Evolutionary conservation across 1,140 invertebrate species (phyloP).

Genomic region (Calliopsis andreniformis): DNA sequence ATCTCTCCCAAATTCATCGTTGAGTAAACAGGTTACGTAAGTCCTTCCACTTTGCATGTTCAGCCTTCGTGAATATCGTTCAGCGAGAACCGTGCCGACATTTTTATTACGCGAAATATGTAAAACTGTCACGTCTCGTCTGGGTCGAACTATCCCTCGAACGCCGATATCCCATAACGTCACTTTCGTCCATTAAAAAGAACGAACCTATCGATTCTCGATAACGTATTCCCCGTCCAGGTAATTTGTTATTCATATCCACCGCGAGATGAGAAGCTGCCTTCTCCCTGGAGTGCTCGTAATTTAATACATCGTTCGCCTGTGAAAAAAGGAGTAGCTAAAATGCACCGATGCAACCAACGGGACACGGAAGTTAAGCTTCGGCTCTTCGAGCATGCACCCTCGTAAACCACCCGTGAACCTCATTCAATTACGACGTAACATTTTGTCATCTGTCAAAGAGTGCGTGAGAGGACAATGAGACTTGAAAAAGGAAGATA

Average conservation of each 20-base stretch:
- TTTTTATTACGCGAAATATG: slow-evolving; percentile 50
- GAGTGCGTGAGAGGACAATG: too few species aligned
- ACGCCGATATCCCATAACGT: slow-evolving; percentile 38
- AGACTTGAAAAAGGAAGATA: too few species aligned
- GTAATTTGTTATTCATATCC: slow-evolving; percentile 56
- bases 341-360: neutral
- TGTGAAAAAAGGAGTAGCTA: neutral
- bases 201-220: slow-evolving; percentile 49
- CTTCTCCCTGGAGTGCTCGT: slow-evolving; percentile 12
- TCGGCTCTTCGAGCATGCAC: too few species aligned
- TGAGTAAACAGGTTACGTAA: neutral
- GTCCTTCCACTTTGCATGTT: neutral
- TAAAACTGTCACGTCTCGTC: slow-evolving; percentile 40
- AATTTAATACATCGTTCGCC: slow-evolving; percentile 38
- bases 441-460: too few species aligned
- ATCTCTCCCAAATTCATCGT: neutral
- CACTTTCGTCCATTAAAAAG: slow-evolving; percentile 50
- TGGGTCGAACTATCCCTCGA: neutral
- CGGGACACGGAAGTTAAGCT: neutral
- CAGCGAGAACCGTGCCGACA: neutral
- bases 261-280: slow-evolving; percentile 34
- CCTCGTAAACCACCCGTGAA: neutral
- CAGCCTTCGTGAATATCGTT: neutral
- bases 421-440: neutral
- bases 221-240: slow-evolving; percentile 47